Evolutionary conservation across 2,888 invertebrate species (phyloP).

Genomic region (Cybosia mesomella): DNA sequence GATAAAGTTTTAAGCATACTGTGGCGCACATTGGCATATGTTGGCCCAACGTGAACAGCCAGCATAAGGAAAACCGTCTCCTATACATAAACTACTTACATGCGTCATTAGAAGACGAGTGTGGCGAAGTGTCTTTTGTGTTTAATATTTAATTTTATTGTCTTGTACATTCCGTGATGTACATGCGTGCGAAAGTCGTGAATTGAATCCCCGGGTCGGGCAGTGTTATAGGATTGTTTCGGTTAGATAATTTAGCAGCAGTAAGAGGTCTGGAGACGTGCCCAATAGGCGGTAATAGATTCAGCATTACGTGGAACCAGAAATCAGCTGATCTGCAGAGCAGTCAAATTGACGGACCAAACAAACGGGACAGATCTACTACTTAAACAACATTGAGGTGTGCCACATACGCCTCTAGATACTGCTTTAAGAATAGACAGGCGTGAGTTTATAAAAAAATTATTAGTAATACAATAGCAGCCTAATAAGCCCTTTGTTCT

Average conservation of each 20-base stretch:
- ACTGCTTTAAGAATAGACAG: not conserved
- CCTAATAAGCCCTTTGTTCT: not conserved
- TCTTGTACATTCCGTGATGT: not conserved
- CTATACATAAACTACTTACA: constrained; percentile 4
- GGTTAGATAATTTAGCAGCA: not conserved
- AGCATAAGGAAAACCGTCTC: constrained; percentile 8
- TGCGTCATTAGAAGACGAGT: not conserved
- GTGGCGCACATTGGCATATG: not conserved
- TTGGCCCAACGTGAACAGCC: not conserved
- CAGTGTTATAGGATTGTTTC: too few species aligned
- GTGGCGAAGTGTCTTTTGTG: not conserved
- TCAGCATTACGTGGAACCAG: not conserved
- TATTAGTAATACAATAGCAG: not conserved
- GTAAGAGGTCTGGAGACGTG: not conserved
- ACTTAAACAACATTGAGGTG: too few species aligned
- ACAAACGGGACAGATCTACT: too few species aligned
- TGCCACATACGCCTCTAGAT: too few species aligned
- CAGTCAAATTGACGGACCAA: too few species aligned
- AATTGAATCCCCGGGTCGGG: not conserved
- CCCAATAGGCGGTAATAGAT: not conserved
- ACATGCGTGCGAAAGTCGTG: not conserved
- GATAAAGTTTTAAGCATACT: too few species aligned
- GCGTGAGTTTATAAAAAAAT: not conserved
- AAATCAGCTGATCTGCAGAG: too few species aligned
- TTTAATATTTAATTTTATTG: not conserved